Conservation (phyloP, 1,140 invertebrate species). For the Zeugodacus cucurbitae region DNA sequence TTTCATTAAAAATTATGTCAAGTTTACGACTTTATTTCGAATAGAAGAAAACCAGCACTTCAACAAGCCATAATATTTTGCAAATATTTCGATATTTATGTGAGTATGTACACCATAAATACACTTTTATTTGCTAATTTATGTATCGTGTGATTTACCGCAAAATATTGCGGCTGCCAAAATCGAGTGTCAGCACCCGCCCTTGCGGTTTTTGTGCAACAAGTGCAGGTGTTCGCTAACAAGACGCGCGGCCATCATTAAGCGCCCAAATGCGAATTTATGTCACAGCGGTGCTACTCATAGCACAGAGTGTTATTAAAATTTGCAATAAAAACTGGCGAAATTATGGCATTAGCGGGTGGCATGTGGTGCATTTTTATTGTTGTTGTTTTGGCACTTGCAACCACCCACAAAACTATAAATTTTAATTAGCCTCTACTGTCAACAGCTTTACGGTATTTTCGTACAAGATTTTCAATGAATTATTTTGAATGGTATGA, state of each 20-base stretch:
- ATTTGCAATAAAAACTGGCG: background rate
- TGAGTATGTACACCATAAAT: no score
- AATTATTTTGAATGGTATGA: background rate
- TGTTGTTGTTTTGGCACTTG: background rate
- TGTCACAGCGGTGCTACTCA: background rate
- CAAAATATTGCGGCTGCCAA: no score
- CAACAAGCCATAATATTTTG: no score
- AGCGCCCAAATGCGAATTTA: background rate
- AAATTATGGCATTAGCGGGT: background rate
- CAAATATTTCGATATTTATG: no score
- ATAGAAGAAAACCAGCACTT: no score
- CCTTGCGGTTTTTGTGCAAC: background rate
- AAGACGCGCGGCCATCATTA: background rate
- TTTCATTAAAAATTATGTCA: no score
- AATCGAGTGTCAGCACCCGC: background rate
- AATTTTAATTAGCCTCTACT: background rate
- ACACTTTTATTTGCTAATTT: no score
- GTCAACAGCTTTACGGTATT: background rate
- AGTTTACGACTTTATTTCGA: no score
- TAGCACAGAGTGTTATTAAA: background rate
- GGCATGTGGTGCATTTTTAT: background rate
- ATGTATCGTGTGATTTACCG: no score
- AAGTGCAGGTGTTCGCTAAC: background rate
- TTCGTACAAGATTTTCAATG: background rate
- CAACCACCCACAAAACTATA: background rate